These are phyloP conservation scores for Telmatochromis sp. DNA, from an alignment of 2,113 vertebrate species.

Conservation along the genomic window DNA sequence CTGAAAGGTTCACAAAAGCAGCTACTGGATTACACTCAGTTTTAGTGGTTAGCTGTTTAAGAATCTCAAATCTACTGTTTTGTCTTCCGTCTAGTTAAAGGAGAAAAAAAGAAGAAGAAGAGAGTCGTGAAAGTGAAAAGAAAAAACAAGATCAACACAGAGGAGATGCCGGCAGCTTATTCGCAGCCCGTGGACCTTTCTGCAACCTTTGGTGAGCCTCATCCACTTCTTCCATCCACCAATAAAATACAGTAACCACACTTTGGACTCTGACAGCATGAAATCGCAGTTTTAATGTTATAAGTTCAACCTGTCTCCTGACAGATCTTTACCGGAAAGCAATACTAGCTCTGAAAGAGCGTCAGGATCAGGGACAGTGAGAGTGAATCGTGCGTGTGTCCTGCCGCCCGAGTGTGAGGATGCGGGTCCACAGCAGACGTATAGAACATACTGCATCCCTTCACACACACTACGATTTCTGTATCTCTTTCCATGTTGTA, in stretches of 20 bases:
- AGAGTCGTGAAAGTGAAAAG: conserved; percentile 61
- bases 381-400: background rate
- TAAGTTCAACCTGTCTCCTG: conserved; percentile 1
- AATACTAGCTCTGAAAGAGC: conserved; percentile 80
- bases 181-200: conserved; percentile 69
- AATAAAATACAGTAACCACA: background rate
- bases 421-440: background rate
- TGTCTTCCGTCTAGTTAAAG: conserved; percentile 49
- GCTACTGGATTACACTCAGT: rapidly evolving
- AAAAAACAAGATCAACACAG: conserved; percentile 82
- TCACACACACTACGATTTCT: background rate
- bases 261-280: background rate
- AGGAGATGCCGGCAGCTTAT: conserved; percentile 50
- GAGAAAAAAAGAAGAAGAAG: conserved; percentile 74
- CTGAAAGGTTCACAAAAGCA: conserved; percentile 44
- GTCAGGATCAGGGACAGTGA: conserved; percentile 70
- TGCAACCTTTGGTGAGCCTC: conserved; percentile 75
- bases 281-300: background rate
- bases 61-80: background rate
- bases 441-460: background rate
- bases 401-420: background rate
- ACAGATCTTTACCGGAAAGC: conserved; percentile 83
- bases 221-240: background rate
- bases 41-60: background rate
- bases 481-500: background rate